Base-by-base conservation (phyloP, 2,888 invertebrate species). In the Crepidodera aurea region DNA sequence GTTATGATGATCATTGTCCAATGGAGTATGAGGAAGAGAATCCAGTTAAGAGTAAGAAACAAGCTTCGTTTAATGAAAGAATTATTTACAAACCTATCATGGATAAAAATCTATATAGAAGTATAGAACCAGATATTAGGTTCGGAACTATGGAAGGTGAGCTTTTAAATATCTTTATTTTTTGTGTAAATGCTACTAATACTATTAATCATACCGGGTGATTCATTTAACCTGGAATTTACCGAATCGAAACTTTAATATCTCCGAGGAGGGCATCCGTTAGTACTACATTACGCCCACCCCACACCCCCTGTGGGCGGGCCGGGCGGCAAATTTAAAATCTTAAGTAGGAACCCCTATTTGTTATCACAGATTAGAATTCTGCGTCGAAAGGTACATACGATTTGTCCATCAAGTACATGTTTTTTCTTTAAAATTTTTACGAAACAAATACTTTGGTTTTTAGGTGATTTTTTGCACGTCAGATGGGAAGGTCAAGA, bases 401-500 rank as follows among this genome's bases (percentile, higher is more conserved):
- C n/a, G n/a, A n/a, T n/a, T n/a, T n/a, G n/a, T n/a, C n/a, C n/a
- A n/a, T n/a, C n/a, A n/a, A n/a, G n/a, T n/a, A n/a, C n/a, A n/a
- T n/a, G 6, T 25, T 4, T 25, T 25, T 25, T 25, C 6, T 25
- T 25, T 25, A 4, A 3, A 25, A 25, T 25, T 25, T 4, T 25
- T 25, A 4, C 6, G 25, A 25, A 25, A 3, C 25, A 25, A 25
- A 25, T n/a, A n/a, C n/a, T 6, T 40, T 40, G 16, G 2, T 12
- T 37, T 37, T 1, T 18, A 19, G 76, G 77, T 12, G 72, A 75
- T 51, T 69, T 84, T 67, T 74, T 81, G 34, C 77, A 81, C 68
- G 78, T 84, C 55, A 78, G 83, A 0, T 92, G 90, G 90, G 87
- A 89, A 71, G 91, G 91, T 10, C 86, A 86, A 71, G 87, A 88